Evolutionary conservation across 2,888 invertebrate species (phyloP).

Genomic region (Galeruca laticollis): DNA sequence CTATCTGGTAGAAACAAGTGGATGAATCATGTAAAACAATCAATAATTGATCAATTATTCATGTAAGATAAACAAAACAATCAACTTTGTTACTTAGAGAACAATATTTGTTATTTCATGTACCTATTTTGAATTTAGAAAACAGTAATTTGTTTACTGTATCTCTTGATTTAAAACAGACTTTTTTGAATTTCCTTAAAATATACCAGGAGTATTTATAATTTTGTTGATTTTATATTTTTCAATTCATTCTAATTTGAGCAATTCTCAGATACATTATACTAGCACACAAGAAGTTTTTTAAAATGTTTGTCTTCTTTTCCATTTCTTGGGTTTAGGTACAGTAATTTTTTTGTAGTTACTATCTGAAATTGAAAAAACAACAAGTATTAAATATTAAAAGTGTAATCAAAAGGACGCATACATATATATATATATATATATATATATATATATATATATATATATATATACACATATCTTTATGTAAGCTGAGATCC

Average conservation of each 20-base stretch:
- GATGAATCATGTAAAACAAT: too few species aligned
- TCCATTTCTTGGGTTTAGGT: constrained; percentile 22
- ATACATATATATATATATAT: too few species aligned
- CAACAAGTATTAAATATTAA: neutral
- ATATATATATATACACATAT: too few species aligned
- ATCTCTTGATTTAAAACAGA: too few species aligned
- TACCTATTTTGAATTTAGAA: neutral
- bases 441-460: too few species aligned
- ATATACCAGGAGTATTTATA: neutral
- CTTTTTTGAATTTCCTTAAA: neutral
- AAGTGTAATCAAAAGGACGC: too few species aligned
- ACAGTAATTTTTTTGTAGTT: constrained; percentile 10
- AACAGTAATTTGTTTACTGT: constrained; percentile 19
- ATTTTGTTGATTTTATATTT: neutral
- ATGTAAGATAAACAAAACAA: too few species aligned
- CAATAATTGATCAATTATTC: too few species aligned
- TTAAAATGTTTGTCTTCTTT: constrained; percentile 25
- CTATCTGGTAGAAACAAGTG: too few species aligned
- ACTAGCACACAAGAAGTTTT: constrained; percentile 26
- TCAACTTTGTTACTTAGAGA: constrained; percentile 27
- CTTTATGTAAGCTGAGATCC: too few species aligned
- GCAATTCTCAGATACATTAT: neutral
- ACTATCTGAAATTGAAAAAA: constrained; percentile 15
- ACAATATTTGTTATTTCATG: constrained; percentile 26
- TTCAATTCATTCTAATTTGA: neutral